Evolutionary conservation across 2,888 invertebrate species (phyloP), one percentile per base, ranked within the genome.

Genomic region (Carabus problematicus): DNA sequence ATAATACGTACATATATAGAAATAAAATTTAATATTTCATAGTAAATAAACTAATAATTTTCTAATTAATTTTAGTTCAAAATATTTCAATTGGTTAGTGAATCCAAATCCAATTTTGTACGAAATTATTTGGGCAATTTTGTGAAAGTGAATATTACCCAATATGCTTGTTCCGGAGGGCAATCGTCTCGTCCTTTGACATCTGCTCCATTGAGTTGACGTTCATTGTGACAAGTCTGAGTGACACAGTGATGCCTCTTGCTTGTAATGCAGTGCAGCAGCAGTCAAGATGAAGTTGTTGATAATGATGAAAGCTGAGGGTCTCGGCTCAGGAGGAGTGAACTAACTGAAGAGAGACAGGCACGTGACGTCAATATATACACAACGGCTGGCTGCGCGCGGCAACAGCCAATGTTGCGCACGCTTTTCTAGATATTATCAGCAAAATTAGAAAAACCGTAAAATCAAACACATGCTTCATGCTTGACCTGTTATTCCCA

Each of bases 171-270:
- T 94, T 90, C 42, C 95, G 86, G 61, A 94, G 85, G 73, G 89
- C 88, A 70, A 95, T 89, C 0, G 94, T 95, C 78, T 94, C 92
- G 71, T 86, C 83, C 82, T 94, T 94, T 29, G 90, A 84, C 86
- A 94, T 86, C 70, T 89, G 88, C 81, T 93, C 92, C 79, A 56
- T 45, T 0, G 70, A 42, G 59, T 54, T 42, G 18, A 18, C 43
- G 41, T 56, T 12, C 19, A 54, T 63, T 56, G 16, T n/a, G 59
- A 66, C 39, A 56, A 56, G 58, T 40, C 63, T 69, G 52, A 54
- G 61, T 43, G 40, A 49, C 49, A 49, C 14, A 14, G 18, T 18
- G 47, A 39, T 62, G 16, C 40, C 39, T 40, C 29, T 29, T 40
- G 29, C 29, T 56, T 56, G 39, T 45, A 40, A n/a, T 56, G 29